Conservation (phyloP, 2,797 vertebrate species). For the Ptychobarbus kaznakovi region DNA sequence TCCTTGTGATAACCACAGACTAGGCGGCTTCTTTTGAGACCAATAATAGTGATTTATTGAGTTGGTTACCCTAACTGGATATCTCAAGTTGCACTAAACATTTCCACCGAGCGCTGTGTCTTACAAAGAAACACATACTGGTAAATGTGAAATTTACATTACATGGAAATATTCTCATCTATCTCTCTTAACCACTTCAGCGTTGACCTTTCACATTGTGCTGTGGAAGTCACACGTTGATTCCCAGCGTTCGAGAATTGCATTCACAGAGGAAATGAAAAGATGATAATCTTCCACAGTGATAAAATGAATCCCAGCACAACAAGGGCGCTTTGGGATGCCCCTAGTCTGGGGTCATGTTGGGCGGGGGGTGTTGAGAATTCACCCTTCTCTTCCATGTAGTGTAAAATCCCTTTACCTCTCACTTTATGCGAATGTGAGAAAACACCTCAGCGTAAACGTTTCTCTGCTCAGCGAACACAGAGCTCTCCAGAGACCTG, state of each 20-base stretch:
- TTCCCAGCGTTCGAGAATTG: conserved; percentile 3
- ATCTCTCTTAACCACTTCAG: conserved; percentile 35
- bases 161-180: conserved; percentile 45
- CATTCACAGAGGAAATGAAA: conserved; percentile 45
- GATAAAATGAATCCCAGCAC: conserved; percentile 41
- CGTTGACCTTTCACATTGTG: conserved; percentile 51
- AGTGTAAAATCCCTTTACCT: conserved; percentile 23
- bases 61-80: conserved; percentile 33
- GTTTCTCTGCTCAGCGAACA: background rate
- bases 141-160: conserved; percentile 23
- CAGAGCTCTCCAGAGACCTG: conserved; percentile 12
- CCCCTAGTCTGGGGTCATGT: background rate
- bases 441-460: conserved; percentile 27
- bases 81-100: conserved; percentile 25
- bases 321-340: conserved; percentile 25
- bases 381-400: background rate
- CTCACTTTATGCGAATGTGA: background rate
- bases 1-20: conserved; percentile 45
- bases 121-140: background rate
- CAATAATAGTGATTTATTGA: conserved; percentile 48
- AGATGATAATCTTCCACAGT: conserved; percentile 31
- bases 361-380: background rate
- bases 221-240: conserved; percentile 44
- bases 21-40: conserved; percentile 33
- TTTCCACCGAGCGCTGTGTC: background rate